Evolutionary conservation across 2,888 invertebrate genomes (phyloP).

Genomic region (Lutraria lutraria): DNA sequence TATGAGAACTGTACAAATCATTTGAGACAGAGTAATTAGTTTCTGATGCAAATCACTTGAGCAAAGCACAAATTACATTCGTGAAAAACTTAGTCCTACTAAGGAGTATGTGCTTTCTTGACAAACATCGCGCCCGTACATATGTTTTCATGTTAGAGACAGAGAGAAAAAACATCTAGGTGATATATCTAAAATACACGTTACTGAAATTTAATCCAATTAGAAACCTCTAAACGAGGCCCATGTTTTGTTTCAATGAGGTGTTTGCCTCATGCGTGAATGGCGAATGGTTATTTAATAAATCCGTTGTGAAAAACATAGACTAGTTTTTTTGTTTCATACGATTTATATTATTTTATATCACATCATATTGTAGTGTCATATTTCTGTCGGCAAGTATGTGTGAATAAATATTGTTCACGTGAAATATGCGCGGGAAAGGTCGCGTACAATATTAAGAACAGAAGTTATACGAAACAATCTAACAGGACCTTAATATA

Average conservation of each 20-base stretch:
- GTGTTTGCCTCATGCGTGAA: background rate
- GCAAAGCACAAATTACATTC: background rate
- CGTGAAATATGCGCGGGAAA: background rate
- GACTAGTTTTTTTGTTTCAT: background rate
- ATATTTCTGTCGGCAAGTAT: background rate
- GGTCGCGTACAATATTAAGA: background rate
- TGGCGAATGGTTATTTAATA: background rate
- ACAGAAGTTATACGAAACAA: background rate
- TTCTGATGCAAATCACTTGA: background rate
- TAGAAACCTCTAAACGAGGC: background rate
- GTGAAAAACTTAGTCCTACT: background rate
- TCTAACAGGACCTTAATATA: background rate
- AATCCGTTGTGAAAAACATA: background rate
- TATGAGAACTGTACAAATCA: conserved; percentile 2
- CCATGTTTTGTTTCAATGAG: background rate
- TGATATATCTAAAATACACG: background rate
- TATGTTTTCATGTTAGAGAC: background rate
- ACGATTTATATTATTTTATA: background rate
- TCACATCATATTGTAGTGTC: background rate
- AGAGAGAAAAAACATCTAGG: background rate
- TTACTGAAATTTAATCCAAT: background rate
- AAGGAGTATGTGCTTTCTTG: background rate
- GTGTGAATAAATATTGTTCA: background rate
- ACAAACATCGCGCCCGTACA: background rate
- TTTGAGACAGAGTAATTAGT: conserved; percentile 14